These are phyloP conservation scores for Euthynnus affinis DNA, from an alignment of 2,797 vertebrate genomes.

Conservation along the genomic window DNA sequence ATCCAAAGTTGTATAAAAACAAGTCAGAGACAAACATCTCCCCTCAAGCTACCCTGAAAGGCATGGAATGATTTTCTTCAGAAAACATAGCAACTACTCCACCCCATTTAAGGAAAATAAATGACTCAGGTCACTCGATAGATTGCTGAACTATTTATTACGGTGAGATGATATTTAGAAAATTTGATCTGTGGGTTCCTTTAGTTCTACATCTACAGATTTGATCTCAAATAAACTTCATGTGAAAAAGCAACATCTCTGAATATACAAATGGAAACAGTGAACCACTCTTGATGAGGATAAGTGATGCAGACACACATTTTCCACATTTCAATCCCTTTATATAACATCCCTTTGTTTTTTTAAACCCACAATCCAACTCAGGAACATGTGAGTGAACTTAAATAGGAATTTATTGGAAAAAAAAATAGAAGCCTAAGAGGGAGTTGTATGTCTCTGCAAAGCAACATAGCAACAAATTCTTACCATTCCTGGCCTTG, in stretches of 20 bases:
- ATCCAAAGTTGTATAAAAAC: neutral
- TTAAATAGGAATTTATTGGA: neutral
- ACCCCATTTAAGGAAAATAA: neutral
- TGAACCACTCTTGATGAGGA: neutral
- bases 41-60: neutral
- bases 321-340: slow-evolving; percentile 44
- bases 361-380: neutral
- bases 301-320: slow-evolving; percentile 5
- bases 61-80: neutral
- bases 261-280: slow-evolving; percentile 24
- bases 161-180: neutral
- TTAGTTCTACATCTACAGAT: slow-evolving; percentile 11
- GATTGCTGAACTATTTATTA: neutral
- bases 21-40: slow-evolving; percentile 9
- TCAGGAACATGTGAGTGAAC: neutral
- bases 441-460: neutral
- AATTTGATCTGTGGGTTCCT: neutral
- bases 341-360: neutral
- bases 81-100: too few species aligned
- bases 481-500: slow-evolving; percentile 85
- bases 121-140: neutral
- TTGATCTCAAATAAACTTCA: slow-evolving; percentile 13
- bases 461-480: slow-evolving; percentile 18
- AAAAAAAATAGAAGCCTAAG: slow-evolving; percentile 15
- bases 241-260: neutral